Conservation (phyloP, 2,888 invertebrate species). For the Zygaena filipendulae region DNA sequence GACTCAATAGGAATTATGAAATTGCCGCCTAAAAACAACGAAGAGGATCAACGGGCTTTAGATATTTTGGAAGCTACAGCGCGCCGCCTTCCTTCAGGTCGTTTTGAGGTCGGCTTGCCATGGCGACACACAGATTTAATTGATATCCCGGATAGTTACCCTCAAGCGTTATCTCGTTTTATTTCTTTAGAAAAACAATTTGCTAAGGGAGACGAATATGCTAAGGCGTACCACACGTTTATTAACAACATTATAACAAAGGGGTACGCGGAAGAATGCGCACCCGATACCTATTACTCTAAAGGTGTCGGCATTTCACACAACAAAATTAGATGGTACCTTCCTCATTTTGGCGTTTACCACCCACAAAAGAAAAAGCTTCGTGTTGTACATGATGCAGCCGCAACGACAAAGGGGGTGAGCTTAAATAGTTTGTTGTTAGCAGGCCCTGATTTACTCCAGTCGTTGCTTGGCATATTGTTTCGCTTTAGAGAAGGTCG, state of each 20-base stretch:
- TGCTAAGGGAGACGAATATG: conserved; percentile 6
- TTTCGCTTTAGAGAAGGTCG: conserved; percentile 13
- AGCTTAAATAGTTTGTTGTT: conserved; percentile 21
- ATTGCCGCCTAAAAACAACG: not conserved
- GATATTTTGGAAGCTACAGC: conserved; percentile 12
- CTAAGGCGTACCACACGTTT: conserved; percentile 11
- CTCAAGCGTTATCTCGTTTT: conserved; percentile 12
- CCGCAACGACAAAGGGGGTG: conserved; percentile 15
- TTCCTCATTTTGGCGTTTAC: conserved; percentile 6
- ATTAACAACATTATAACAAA: conserved; percentile 16
- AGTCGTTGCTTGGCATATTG: conserved; percentile 20
- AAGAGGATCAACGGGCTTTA: conserved; percentile 4
- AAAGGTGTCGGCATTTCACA: not conserved
- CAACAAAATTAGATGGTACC: no score
- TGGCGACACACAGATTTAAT: conserved; percentile 12
- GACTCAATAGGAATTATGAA: not conserved
- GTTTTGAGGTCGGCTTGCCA: conserved; percentile 17
- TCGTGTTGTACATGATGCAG: conserved; percentile 24
- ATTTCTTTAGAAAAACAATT: conserved; percentile 15
- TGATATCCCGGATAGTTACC: conserved; percentile 13
- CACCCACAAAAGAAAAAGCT: conserved; percentile 13
- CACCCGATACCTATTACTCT: not conserved
- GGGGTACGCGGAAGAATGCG: conserved; percentile 13
- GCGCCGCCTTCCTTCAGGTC: conserved; percentile 5
- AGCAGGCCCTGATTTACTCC: conserved; percentile 22